Percentiles rank a stretch among this genome's conserved stretches.
Evolutionary conservation across 2,113 vertebrate species (phyloP).

Genomic region (Centrocercus urophasianus): DNA sequence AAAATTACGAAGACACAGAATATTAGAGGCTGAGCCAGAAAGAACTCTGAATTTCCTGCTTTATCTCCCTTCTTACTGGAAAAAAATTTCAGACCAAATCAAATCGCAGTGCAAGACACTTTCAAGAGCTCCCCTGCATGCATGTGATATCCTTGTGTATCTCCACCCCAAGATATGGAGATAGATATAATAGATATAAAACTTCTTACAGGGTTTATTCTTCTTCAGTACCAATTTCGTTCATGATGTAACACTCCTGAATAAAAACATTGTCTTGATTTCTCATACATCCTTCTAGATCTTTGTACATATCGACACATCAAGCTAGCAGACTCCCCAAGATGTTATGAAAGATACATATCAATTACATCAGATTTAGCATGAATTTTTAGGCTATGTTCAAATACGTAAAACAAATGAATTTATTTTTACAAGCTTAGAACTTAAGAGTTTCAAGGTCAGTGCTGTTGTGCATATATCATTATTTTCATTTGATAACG

Average conservation of each 20-base stretch:
- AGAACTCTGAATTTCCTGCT: not conserved
- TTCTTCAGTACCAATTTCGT: not conserved
- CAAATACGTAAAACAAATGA: not conserved
- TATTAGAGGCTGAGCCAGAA: not conserved
- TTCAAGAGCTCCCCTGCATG: not conserved
- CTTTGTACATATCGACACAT: not conserved
- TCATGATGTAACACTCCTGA: not conserved
- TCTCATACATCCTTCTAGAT: not conserved
- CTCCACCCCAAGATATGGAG: not conserved
- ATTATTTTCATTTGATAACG: not conserved
- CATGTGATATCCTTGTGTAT: not conserved
- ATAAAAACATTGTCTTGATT: not conserved
- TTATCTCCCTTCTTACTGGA: not conserved
- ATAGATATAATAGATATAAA: not conserved
- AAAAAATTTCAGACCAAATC: not conserved
- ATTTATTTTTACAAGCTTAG: not conserved
- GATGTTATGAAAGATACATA: not conserved
- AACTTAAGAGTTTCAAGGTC: not conserved
- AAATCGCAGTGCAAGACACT: not conserved
- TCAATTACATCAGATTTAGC: not conserved
- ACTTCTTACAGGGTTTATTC: not conserved
- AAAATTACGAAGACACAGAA: slow-evolving; percentile 34
- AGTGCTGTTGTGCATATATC: not conserved
- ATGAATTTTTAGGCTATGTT: not conserved
- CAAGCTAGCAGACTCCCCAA: not conserved